These are phyloP conservation scores for Phortica magna DNA, from an alignment of 2,888 invertebrate species.

Conservation along the genomic window DNA sequence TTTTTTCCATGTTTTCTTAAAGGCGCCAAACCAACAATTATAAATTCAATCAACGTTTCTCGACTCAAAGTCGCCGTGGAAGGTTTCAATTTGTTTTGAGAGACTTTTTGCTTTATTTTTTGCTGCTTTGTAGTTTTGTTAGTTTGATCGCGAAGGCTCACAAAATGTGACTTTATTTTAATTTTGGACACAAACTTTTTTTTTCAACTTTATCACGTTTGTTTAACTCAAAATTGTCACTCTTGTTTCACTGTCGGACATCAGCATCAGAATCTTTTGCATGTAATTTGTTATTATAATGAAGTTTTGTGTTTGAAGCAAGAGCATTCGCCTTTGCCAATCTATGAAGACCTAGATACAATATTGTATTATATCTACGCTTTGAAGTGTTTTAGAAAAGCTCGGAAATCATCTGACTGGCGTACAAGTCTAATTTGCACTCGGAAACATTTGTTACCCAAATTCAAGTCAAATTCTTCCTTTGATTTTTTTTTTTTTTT, in stretches of 20 bases:
- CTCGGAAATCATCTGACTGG: no score
- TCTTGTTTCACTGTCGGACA: background rate
- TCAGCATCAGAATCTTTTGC: background rate
- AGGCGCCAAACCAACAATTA: constrained; percentile 14
- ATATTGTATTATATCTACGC: background rate
- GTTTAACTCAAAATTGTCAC: no score
- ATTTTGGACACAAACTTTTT: no score
- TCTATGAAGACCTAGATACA: background rate
- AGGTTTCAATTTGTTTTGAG: no score
- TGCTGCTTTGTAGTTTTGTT: background rate
- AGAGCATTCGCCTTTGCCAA: background rate
- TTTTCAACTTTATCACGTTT: no score
- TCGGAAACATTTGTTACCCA: no score
- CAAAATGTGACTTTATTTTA: no score
- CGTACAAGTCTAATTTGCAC: no score
- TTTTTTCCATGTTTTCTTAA: background rate
- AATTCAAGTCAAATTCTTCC: no score
- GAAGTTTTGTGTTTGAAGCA: background rate
- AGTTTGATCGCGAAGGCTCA: background rate
- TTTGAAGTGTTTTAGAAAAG: no score
- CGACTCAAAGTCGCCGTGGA: background rate
- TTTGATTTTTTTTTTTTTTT: no score
- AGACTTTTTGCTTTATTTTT: background rate
- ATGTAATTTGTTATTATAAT: background rate
- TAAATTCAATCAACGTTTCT: constrained; percentile 24